phyloP scores from a whole-genome alignment of 2,888 invertebrate species.

The Hypercompe scribonia region DNA sequence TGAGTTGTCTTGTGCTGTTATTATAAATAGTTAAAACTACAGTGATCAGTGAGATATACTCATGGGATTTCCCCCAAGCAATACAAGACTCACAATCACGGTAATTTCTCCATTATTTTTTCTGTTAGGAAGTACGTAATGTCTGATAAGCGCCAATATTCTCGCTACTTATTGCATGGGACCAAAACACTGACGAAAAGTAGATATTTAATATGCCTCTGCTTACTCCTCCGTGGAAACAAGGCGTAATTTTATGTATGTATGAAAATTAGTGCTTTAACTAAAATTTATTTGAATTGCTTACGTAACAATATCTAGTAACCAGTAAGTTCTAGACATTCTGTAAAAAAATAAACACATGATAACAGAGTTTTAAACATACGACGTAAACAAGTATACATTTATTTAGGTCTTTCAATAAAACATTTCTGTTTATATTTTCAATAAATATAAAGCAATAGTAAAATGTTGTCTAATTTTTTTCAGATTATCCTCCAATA shows the following conservation, averaged over 20 bases:
- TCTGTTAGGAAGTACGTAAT: too few species aligned
- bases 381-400: neutral
- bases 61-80: too few species aligned
- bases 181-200: too few species aligned
- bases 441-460: neutral
- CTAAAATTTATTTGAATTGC: neutral
- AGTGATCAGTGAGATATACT: too few species aligned
- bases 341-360: neutral
- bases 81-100: too few species aligned
- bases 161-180: too few species aligned
- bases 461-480: neutral
- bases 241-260: too few species aligned
- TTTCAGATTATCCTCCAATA: neutral
- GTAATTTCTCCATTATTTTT: neutral
- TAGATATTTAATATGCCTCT: too few species aligned
- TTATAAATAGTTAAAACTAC: too few species aligned
- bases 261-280: neutral
- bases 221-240: too few species aligned
- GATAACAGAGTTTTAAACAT: neutral
- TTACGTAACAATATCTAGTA: neutral
- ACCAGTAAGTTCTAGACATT: conserved; percentile 3
- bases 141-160: too few species aligned
- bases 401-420: neutral
- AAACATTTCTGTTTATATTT: neutral
- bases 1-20: too few species aligned